These are phyloP conservation scores for Drosophila colorata DNA, from an alignment of 2,888 invertebrate genomes.

Conservation along the genomic window DNA sequence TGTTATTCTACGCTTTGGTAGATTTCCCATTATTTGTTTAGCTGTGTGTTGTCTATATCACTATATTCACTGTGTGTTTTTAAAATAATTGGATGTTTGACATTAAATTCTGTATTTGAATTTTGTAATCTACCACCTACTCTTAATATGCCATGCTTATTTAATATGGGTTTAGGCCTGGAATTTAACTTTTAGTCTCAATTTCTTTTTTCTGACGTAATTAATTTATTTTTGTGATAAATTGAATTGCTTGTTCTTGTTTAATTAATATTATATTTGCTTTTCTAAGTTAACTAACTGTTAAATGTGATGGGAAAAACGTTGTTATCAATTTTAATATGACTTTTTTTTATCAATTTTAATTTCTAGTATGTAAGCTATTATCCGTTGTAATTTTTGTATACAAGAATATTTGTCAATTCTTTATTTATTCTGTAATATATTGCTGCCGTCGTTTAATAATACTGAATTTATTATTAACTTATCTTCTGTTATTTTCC, in stretches of 20 bases:
- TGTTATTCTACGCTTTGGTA: background rate
- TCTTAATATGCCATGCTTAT: background rate
- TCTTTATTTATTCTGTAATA: too few relatives aligned
- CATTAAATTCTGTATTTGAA: background rate
- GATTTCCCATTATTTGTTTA: slow-evolving; percentile 16
- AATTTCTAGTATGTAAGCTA: too few relatives aligned
- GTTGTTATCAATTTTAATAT: background rate
- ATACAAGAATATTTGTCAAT: too few relatives aligned
- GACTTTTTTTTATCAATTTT: too few relatives aligned
- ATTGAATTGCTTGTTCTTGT: background rate
- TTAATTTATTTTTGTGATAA: background rate
- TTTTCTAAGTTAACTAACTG: background rate
- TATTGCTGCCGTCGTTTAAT: too few relatives aligned
- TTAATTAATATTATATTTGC: background rate
- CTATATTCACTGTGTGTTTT: background rate
- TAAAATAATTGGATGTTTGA: slow-evolving; percentile 9
- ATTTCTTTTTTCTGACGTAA: background rate
- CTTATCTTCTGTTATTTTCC: background rate
- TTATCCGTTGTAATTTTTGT: too few relatives aligned
- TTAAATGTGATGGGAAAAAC: background rate
- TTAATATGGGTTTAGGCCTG: slow-evolving; percentile 3
- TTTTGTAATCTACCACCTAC: slow-evolving; percentile 8
- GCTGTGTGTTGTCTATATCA: slow-evolving; percentile 8
- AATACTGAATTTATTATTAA: too few relatives aligned
- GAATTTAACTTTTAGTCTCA: background rate